A percentile compares a stretch with the other conserved stretches of the same genome.
Evolutionary conservation across 2,888 invertebrate species (phyloP).

Genomic region (Atethmia centrago): DNA sequence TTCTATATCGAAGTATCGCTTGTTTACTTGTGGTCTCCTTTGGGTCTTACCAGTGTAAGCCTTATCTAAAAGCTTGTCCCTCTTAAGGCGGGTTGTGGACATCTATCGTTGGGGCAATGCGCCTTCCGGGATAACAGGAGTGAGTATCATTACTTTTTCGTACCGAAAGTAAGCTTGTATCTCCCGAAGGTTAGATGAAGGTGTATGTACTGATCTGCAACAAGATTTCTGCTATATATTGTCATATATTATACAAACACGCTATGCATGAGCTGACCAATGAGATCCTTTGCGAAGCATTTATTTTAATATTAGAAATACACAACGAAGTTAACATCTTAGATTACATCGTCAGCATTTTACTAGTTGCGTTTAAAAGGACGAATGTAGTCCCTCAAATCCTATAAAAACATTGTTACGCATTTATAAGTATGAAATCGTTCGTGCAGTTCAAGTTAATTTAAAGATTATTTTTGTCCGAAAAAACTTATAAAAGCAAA

Average conservation of each 20-base stretch:
- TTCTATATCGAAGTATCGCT: slow-evolving; percentile 50
- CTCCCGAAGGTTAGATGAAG: background rate
- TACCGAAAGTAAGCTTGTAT: background rate
- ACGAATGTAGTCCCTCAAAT: background rate
- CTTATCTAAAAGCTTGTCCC: slow-evolving; percentile 10
- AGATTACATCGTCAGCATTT: background rate
- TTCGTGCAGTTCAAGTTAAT: slow-evolving; percentile 10
- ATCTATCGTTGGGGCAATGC: slow-evolving; percentile 15
- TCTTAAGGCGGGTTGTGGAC: slow-evolving; percentile 15
- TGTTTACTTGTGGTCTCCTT: slow-evolving; percentile 49
- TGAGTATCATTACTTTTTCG: slow-evolving; percentile 20
- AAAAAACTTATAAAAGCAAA: background rate
- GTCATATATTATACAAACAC: no score
- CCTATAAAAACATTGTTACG: background rate
- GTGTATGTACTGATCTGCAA: background rate
- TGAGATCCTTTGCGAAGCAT: background rate
- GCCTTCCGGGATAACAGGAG: slow-evolving; percentile 10
- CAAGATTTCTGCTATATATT: background rate
- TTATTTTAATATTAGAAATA: no score
- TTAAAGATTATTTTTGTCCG: background rate
- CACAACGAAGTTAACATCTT: slow-evolving; percentile 1
- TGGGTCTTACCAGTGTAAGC: slow-evolving; percentile 41
- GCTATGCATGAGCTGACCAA: background rate
- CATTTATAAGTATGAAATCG: background rate
- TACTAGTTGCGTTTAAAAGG: background rate